These are phyloP conservation scores for Nomada ruficornis DNA, from an alignment of 2,888 invertebrate species.

Conservation along the genomic window DNA sequence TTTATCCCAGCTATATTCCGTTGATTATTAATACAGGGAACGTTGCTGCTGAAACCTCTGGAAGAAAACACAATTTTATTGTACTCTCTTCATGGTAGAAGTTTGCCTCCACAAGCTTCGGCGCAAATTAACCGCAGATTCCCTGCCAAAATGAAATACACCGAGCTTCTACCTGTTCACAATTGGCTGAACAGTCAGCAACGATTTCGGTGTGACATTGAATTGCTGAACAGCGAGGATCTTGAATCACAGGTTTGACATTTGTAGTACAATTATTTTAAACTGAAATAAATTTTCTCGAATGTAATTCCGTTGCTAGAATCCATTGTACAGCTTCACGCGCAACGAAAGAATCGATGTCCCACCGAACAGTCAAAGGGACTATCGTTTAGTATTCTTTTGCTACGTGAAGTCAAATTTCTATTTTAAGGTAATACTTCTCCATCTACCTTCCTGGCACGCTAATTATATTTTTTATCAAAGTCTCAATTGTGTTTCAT, in stretches of 20 bases:
- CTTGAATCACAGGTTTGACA: conserved; percentile 18
- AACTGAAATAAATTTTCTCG: neutral
- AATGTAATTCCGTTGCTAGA: conserved; percentile 22
- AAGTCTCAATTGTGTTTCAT: neutral
- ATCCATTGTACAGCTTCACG: conserved; percentile 62
- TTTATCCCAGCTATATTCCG: neutral
- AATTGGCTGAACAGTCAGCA: conserved; percentile 72
- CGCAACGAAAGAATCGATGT: conserved; percentile 72
- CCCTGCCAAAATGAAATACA: conserved; percentile 73
- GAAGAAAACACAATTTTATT: conserved; percentile 64
- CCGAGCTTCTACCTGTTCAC: conserved; percentile 71
- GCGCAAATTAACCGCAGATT: conserved; percentile 69
- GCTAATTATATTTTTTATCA: neutral
- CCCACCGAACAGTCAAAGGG: conserved; percentile 68
- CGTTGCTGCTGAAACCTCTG: conserved; percentile 67
- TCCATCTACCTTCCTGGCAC: neutral
- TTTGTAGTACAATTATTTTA: neutral
- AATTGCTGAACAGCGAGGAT: conserved; percentile 39
- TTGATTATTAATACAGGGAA: conserved; percentile 65
- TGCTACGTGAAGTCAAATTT: conserved; percentile 70
- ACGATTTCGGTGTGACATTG: conserved; percentile 70
- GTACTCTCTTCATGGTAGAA: conserved; percentile 70
- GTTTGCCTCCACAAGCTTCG: conserved; percentile 55
- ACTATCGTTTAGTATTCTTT: conserved; percentile 69
- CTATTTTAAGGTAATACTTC: conserved; percentile 69